phyloP scores from a whole-genome alignment of 2,888 invertebrate genomes.

The Junonia oenone region DNA sequence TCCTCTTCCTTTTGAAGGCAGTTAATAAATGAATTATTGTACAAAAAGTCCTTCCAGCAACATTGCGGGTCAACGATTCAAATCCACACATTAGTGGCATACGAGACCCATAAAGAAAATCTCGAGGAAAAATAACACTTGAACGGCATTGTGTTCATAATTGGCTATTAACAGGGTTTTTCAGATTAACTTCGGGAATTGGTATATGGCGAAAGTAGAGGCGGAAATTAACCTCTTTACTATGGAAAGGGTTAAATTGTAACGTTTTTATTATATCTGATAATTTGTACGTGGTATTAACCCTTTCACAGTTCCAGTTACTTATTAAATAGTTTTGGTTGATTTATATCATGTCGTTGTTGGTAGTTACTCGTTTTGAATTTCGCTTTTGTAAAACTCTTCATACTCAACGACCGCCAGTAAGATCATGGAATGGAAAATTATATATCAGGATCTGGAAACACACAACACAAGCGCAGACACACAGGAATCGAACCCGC shows the following conservation, averaged over 20 bases:
- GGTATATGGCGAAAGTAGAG: conserved; percentile 32
- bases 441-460: no score
- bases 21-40: no score
- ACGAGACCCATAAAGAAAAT: conserved; percentile 11
- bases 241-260: conserved; percentile 17
- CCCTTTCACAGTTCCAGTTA: background rate
- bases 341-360: background rate
- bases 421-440: no score
- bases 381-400: no score
- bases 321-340: background rate
- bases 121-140: conserved; percentile 34
- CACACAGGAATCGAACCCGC: no score
- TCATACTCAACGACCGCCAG: no score
- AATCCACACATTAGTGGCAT: conserved; percentile 20
- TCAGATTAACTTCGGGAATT: conserved; percentile 25
- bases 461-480: no score
- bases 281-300: conserved; percentile 1
- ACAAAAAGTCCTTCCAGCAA: conserved; percentile 7
- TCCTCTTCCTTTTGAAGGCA: no score
- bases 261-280: conserved; percentile 18
- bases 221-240: conserved; percentile 40
- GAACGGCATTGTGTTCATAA: conserved; percentile 39
- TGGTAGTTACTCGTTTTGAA: background rate
- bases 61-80: conserved; percentile 1
- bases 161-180: conserved; percentile 35